Percentiles rank a stretch among this genome's conserved stretches.
Evolutionary conservation across 2,113 vertebrate species (phyloP).

Genomic region (Morone chrysops): DNA sequence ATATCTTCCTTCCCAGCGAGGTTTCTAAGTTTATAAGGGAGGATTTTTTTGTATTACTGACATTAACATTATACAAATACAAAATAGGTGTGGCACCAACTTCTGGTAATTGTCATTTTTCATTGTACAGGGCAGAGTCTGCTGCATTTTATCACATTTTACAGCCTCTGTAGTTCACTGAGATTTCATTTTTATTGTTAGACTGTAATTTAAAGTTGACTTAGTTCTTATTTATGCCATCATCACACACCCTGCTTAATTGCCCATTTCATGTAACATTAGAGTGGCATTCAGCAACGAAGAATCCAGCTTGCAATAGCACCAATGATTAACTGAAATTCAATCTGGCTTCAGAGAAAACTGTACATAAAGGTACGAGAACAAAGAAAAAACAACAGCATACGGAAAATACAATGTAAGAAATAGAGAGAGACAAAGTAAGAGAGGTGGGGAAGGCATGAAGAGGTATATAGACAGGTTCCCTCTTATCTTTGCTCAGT

Average conservation of each 20-base stretch:
- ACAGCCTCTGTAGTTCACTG: neutral
- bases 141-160: no score
- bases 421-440: neutral
- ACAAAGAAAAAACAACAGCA: conserved; percentile 26
- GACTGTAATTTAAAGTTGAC: neutral
- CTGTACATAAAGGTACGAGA: neutral
- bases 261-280: neutral
- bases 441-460: conserved; percentile 32
- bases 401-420: conserved; percentile 8
- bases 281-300: neutral
- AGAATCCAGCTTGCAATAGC: neutral
- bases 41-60: neutral
- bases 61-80: neutral
- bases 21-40: neutral
- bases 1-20: neutral
- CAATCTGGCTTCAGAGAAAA: conserved; percentile 10
- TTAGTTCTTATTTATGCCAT: neutral
- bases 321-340: conserved; percentile 5
- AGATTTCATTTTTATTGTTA: neutral
- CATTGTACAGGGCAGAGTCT: no score
- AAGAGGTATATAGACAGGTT: conserved; percentile 71
- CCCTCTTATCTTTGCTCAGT: conserved; percentile 48
- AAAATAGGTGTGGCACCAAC: neutral
- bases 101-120: no score
- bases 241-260: conserved; percentile 6